A percentile compares a stretch with the other conserved stretches of the same genome.
phyloP scores from a whole-genome alignment of 1,140 invertebrate species.

The Latrodectus geometricus region DNA sequence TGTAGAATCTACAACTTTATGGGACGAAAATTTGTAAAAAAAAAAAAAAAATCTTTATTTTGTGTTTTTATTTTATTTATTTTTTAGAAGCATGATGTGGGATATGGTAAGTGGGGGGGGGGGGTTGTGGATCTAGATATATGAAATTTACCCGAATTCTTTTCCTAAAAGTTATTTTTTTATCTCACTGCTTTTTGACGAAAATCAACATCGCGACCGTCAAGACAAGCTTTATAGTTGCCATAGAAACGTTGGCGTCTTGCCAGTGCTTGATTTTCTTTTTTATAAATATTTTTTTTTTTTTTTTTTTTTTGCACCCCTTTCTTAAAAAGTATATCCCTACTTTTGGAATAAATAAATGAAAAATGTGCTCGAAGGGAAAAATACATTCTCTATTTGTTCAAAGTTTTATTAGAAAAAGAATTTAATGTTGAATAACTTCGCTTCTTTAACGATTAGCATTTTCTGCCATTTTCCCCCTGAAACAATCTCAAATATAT shows the following conservation, averaged over 20 bases:
- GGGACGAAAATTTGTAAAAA: too few species aligned
- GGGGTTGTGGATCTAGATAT: too few species aligned
- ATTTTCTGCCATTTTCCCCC: background rate
- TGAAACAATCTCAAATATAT: too few species aligned
- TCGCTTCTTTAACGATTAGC: slow-evolving; percentile 30
- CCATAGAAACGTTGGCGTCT: slow-evolving; percentile 45
- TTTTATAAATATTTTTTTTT: background rate
- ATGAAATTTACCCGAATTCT: background rate
- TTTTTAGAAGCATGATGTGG: too few species aligned
- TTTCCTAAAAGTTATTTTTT: slow-evolving; percentile 15
- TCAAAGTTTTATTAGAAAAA: slow-evolving; percentile 24
- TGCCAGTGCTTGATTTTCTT: slow-evolving; percentile 49
- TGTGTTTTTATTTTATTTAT: too few species aligned
- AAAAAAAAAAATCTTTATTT: too few species aligned
- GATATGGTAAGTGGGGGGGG: too few species aligned
- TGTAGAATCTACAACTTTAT: too few species aligned
- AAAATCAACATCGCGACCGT: slow-evolving; percentile 52
- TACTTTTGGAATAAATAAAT: background rate
- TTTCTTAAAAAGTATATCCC: too few species aligned
- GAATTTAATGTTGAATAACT: slow-evolving; percentile 30
- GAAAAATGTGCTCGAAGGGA: background rate
- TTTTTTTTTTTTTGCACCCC: too few species aligned
- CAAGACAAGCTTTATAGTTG: slow-evolving; percentile 43
- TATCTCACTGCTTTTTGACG: slow-evolving; percentile 33
- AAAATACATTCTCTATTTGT: slow-evolving; percentile 14